Base-by-base conservation (phyloP, 2,888 invertebrate species). In the Leucophora obtusa region DNA sequence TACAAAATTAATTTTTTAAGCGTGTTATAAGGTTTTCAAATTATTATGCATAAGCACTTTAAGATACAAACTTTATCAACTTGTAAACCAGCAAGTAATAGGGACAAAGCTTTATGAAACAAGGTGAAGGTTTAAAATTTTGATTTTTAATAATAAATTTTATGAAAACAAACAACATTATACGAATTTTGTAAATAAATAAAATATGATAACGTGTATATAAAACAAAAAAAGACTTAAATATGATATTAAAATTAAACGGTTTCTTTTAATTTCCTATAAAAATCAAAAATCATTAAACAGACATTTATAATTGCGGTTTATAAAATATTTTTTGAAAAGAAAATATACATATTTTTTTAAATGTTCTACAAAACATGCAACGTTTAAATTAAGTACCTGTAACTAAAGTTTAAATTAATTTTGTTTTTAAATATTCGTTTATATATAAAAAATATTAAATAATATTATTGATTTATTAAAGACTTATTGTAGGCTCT, bases 11-110 rank as follows among this genome's bases (percentile, higher is more conserved):
- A n/a, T n/a, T n/a, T n/a, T n/a, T n/a, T n/a, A n/a, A n/a, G n/a
- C n/a, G n/a, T n/a, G n/a, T n/a, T n/a, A n/a, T n/a, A n/a, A n/a
- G n/a, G n/a, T n/a, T n/a, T n/a, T n/a, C n/a, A n/a, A n/a, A n/a
- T n/a, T n/a, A n/a, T n/a, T n/a, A n/a, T n/a, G n/a, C n/a, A n/a
- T n/a, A n/a, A n/a, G n/a, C n/a, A n/a, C n/a, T n/a, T 38, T 38
- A 58, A 58, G 56, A 58, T 2, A 58, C 56, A 33, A 58, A 58
- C 56, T 33, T 17, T n/a, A 33, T 38, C 6, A 38, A 38, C 1
- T 38, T 38, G 14, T 38, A 38, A 28, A 28, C 28, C 28, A 8
- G 5, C 53, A 11, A 54, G 10, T 28, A 15, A 15, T 33, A 24
- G 54, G 28, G 24, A 18, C 54, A 28, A 33, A 33, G n/a, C 5